Percentiles rank a stretch among this genome's conserved stretches.
These are phyloP conservation scores for Arizona elegans DNA, from an alignment of 2,113 vertebrate species.

Conservation along the genomic window DNA sequence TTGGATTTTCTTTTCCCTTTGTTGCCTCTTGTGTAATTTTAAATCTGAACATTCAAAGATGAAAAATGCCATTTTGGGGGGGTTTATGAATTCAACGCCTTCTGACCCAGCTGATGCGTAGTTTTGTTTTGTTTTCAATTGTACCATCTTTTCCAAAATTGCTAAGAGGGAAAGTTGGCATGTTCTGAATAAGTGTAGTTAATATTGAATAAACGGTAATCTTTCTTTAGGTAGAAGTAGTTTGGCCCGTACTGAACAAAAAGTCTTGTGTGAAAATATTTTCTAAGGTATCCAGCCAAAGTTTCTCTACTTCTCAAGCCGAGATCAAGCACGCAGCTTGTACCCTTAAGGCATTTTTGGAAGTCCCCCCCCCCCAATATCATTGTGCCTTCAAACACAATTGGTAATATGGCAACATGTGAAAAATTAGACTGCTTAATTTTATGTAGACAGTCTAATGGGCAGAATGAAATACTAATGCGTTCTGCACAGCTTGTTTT, in stretches of 20 bases:
- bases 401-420: background rate
- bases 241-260: background rate
- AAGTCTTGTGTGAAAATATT: background rate
- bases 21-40: slow-evolving; percentile 23
- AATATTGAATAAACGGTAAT: background rate
- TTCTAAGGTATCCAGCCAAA: background rate
- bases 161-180: background rate
- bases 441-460: background rate
- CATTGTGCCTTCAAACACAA: background rate
- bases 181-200: background rate
- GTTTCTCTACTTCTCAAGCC: background rate
- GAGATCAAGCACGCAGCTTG: background rate
- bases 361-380: background rate
- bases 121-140: slow-evolving; percentile 1
- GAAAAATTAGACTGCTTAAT: background rate
- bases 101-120: background rate
- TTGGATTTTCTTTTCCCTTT: background rate
- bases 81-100: background rate
- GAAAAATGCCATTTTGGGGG: background rate
- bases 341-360: background rate
- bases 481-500: background rate
- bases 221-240: background rate
- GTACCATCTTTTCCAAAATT: background rate
- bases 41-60: slow-evolving; percentile 26
- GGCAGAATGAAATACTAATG: background rate